Percentiles rank a stretch among this genome's conserved stretches.
phyloP scores from a whole-genome alignment of 2,888 invertebrate genomes.

The Panzeria rudis region DNA sequence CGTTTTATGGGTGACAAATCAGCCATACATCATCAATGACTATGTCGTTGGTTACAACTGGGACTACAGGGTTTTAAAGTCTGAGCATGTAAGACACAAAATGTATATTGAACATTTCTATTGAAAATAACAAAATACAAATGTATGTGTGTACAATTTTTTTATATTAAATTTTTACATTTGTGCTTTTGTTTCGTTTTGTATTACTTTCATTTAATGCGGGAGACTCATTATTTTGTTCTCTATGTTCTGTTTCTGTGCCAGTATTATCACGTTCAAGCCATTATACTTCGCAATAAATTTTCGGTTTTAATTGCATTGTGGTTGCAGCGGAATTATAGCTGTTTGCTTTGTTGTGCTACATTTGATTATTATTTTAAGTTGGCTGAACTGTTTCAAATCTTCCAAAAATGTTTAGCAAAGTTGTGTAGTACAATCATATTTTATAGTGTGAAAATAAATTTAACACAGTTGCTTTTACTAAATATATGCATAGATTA shows the following conservation, averaged over 20 bases:
- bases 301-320: slow-evolving; percentile 64
- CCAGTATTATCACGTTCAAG: slow-evolving; percentile 49
- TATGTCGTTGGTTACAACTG: too few species aligned
- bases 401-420: neutral
- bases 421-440: too few species aligned
- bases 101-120: too few species aligned
- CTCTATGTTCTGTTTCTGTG: neutral
- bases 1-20: too few species aligned
- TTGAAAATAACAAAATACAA: neutral
- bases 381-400: neutral
- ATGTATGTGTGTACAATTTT: neutral
- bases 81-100: too few species aligned
- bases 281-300: slow-evolving; percentile 58
- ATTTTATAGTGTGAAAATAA: neutral
- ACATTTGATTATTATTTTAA: neutral
- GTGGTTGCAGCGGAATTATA: slow-evolving; percentile 22
- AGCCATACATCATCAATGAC: too few species aligned
- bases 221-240: neutral
- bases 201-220: neutral
- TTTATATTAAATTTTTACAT: neutral
- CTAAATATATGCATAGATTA: too few species aligned
- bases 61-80: too few species aligned
- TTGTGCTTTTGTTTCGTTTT: neutral
- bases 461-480: too few species aligned
- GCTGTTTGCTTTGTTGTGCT: slow-evolving; percentile 10